These are phyloP conservation scores for Xenops minutus DNA, from an alignment of 2,797 vertebrate genomes.

Conservation along the genomic window DNA sequence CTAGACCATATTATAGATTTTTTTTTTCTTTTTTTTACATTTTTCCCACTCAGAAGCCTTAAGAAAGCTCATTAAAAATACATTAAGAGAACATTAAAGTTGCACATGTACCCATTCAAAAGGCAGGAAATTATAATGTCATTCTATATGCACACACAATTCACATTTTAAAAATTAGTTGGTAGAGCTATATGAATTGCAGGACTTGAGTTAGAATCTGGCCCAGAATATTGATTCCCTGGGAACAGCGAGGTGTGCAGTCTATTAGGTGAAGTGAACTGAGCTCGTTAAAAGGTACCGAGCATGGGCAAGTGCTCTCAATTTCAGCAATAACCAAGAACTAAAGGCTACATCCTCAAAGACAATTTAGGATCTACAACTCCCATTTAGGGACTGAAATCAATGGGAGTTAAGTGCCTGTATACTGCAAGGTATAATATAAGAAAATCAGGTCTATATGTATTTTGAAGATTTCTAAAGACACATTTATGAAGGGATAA, in stretches of 20 bases:
- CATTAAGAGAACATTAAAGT: constrained; percentile 47
- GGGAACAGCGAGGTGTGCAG: constrained; percentile 3
- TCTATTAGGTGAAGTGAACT: constrained; percentile 58
- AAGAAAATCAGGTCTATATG: constrained; percentile 18
- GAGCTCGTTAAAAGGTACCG: constrained; percentile 61
- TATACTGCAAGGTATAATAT: constrained; percentile 16
- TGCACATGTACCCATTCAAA: constrained; percentile 39
- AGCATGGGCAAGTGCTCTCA: constrained; percentile 13
- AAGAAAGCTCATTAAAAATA: constrained; percentile 59
- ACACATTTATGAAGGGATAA: background rate
- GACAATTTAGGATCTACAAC: constrained; percentile 48
- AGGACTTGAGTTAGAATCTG: background rate
- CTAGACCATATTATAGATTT: constrained; percentile 49
- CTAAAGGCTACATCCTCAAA: constrained; percentile 57
- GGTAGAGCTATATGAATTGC: background rate
- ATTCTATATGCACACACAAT: constrained; percentile 16
- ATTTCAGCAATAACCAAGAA: constrained; percentile 50
- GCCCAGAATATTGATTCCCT: constrained; percentile 50
- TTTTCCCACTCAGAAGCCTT: constrained; percentile 32
- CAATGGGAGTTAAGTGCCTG: constrained; percentile 45
- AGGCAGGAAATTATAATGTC: constrained; percentile 43
- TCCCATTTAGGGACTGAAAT: constrained; percentile 53
- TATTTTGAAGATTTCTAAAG: constrained; percentile 34
- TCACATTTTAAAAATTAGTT: constrained; percentile 40
- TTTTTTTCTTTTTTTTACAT: background rate